phyloP scores from a whole-genome alignment of 35 echinoderm and acorn worm species.

The Patiria miniata region DNA sequence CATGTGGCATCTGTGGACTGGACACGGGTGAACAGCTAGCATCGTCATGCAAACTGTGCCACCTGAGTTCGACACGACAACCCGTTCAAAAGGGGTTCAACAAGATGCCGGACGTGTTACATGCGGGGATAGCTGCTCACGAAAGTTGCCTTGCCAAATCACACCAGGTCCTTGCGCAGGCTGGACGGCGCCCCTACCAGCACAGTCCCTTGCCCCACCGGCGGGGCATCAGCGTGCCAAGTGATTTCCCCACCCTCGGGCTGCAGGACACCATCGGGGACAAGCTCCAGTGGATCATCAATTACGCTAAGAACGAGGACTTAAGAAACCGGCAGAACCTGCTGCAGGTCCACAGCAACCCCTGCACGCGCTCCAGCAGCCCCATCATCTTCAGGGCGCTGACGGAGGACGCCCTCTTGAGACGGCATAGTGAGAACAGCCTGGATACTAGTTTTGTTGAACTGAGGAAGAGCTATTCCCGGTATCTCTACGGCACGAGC shows the following conservation, averaged over 20 bases:
- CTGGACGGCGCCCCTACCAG: not conserved
- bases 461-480: not conserved
- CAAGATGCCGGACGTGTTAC: not conserved
- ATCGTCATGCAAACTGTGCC: not conserved
- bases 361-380: conserved; percentile 9
- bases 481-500: not conserved
- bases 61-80: not conserved
- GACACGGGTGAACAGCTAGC: not conserved
- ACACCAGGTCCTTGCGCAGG: not conserved
- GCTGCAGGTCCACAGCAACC: conserved; percentile 8
- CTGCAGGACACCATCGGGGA: not conserved
- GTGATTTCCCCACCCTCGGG: not conserved
- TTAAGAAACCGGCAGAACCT: not conserved
- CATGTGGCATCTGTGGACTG: not conserved
- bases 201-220: not conserved
- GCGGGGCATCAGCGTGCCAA: not conserved
- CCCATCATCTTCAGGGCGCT: not conserved
- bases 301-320: not conserved
- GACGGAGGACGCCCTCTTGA: not conserved
- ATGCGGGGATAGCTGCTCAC: not conserved
- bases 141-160: not conserved
- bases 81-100: not conserved
- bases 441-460: not conserved
- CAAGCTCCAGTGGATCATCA: conserved; percentile 9
- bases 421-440: not conserved